Percentiles rank a stretch among this genome's conserved stretches.
Conservation (phyloP, 2,888 invertebrate species). For the Synanthedon formicaeformis region DNA sequence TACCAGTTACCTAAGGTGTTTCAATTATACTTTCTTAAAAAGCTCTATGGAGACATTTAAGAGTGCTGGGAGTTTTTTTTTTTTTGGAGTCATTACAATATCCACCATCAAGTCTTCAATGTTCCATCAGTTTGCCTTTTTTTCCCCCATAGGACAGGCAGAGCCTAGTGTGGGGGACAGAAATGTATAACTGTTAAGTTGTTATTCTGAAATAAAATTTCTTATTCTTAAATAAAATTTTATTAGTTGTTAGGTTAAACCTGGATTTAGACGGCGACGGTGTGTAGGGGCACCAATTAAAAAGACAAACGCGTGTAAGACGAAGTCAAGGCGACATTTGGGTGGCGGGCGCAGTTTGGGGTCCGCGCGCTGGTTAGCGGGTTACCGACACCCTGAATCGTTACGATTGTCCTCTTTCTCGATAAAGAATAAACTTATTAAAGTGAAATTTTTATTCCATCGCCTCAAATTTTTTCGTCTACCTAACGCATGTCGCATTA, state of each 20-base stretch:
- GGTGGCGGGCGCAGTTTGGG: conserved; percentile 38
- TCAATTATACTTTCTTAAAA: not conserved
- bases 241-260: not conserved
- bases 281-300: conserved; percentile 49
- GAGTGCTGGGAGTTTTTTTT: not conserved
- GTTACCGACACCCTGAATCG: conserved; percentile 40
- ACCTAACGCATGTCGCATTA: too few species aligned
- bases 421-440: too few species aligned
- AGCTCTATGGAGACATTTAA: not conserved
- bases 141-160: too few species aligned
- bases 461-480: too few species aligned
- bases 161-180: too few species aligned
- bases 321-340: conserved; percentile 50
- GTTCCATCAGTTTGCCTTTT: too few species aligned
- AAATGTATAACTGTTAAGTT: too few species aligned
- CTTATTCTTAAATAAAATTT: not conserved
- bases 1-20: not conserved
- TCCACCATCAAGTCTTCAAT: too few species aligned
- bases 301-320: conserved; percentile 65
- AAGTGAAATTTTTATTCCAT: too few species aligned
- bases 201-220: too few species aligned
- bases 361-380: conserved; percentile 61
- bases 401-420: conserved; percentile 20
- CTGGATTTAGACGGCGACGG: conserved; percentile 21
- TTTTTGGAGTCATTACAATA: too few species aligned